Conservation (phyloP, 2,113 vertebrate genomes). For the Pygoscelis adeliae region DNA sequence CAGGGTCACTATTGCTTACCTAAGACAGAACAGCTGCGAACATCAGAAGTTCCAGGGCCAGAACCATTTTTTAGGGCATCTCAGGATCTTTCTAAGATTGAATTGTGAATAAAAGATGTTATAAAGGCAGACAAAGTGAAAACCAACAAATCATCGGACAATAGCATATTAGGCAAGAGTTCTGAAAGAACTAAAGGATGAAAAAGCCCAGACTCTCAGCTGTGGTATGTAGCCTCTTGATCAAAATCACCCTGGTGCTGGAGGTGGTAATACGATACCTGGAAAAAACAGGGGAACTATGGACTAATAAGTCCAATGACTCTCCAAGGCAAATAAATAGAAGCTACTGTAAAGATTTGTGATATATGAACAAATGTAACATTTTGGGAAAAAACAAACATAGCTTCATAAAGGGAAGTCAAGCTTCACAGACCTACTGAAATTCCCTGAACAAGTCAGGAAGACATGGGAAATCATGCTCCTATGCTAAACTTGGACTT, state of each 20-base stretch:
- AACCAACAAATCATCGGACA: not conserved
- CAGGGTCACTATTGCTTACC: not conserved
- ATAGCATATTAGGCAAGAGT: not conserved
- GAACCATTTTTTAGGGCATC: not conserved
- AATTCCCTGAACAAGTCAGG: not conserved
- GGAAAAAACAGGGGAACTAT: not conserved
- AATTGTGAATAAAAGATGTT: not conserved
- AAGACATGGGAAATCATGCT: not conserved
- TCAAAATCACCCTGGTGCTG: not conserved
- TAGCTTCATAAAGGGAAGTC: not conserved
- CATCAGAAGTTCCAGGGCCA: not conserved
- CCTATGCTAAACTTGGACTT: not conserved
- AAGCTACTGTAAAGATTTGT: not conserved
- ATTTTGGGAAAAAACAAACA: not conserved
- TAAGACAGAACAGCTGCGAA: not conserved
- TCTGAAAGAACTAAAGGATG: not conserved
- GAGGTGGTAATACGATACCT: not conserved
- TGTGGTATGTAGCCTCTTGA: not conserved
- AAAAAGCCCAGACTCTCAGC: not conserved
- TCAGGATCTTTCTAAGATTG: not conserved
- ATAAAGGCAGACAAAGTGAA: not conserved
- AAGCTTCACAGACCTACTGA: not conserved
- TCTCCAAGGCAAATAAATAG: not conserved
- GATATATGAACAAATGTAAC: not conserved
- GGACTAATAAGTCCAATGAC: not conserved